Evolutionary conservation across 2,113 vertebrate genomes (phyloP), one percentile per base, ranked within the genome.

Genomic region (Mormoops blainvillei): DNA sequence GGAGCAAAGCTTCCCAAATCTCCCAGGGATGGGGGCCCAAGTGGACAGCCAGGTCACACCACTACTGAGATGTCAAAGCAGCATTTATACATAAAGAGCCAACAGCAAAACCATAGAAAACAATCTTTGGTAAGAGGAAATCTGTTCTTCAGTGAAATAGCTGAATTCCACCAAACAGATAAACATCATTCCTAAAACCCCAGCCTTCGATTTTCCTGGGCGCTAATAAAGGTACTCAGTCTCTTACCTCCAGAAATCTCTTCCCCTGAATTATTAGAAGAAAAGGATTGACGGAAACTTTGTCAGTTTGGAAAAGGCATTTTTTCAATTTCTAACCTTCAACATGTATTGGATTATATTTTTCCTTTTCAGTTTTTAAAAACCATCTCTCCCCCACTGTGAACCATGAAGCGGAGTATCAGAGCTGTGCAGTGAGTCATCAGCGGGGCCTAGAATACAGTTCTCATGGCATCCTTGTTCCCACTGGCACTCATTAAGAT

Each of bases 341-440:
- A 82, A 43, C 22, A 76, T 48, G 67, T n/a, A 80, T 2, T 65
- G 73, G 43, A n/a, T 93, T 89, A 68, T 77, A 58, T 80, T 94
- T 92, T 91, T 84, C n/a, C 84, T 90, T 92, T 96, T 77, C 58
- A n/a, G 14, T 87, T 84, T 96, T 92, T 89, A 63, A 84, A 96
- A 92, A 82, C 41, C 18, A 8, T 77, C 63, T 86, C 36, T 58
- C 19, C 24, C 54, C 76, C 2, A 31, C 76, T 74, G 68, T 43
- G 50, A 84, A 45, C 43, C 24, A 26, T 43, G 38, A 81, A 56
- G 68, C 0, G 3, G 50, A 38, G 87, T 67, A n/a, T 82, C 50
- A 33, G 48, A 18, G 48, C 31, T 45, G 45, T 31, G 24, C 38
- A 26, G 38, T 94, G 87, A 96, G 67, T 80, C 92, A 87, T 22